Percentiles rank a stretch among this genome's conserved stretches.
These are phyloP conservation scores for Irena cyanogastra DNA, from an alignment of 2,113 vertebrate genomes.

Conservation along the genomic window DNA sequence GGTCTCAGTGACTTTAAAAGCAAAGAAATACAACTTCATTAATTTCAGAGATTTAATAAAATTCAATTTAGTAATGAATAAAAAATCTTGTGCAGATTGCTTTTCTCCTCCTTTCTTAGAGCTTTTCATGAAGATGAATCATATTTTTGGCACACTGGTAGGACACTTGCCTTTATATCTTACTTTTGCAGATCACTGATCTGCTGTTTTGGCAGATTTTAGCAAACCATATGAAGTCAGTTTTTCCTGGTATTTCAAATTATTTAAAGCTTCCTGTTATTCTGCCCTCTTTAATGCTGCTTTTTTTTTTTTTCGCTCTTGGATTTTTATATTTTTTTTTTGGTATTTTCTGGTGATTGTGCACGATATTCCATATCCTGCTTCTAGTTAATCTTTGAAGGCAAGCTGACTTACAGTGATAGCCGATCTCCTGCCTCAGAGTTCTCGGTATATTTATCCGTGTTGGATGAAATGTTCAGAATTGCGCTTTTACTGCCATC, in stretches of 20 bases:
- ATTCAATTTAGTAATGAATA: not conserved
- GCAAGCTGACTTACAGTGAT: conserved; percentile 13
- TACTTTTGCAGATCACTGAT: not conserved
- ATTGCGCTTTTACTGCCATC: conserved; percentile 72
- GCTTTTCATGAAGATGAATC: not conserved
- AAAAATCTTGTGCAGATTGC: not conserved
- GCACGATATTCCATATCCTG: not conserved
- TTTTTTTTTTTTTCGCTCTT: not conserved
- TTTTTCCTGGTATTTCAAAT: conserved; percentile 32
- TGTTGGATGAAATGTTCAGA: not conserved
- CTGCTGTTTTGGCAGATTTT: conserved; percentile 15
- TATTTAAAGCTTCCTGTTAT: conserved; percentile 3
- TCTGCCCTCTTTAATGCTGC: not conserved
- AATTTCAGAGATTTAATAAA: conserved; percentile 22
- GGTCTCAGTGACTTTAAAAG: not conserved
- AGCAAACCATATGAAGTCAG: not conserved
- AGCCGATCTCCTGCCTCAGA: not conserved
- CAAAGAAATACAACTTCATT: not conserved
- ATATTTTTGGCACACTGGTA: not conserved
- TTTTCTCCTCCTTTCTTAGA: not conserved
- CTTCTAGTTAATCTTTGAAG: conserved; percentile 52
- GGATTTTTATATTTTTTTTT: not conserved
- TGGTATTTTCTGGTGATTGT: not conserved
- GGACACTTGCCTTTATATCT: not conserved
- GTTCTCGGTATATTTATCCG: not conserved